Base-by-base conservation (phyloP, 2,888 invertebrate species). In the Pristionchus maxplancki region DNA sequence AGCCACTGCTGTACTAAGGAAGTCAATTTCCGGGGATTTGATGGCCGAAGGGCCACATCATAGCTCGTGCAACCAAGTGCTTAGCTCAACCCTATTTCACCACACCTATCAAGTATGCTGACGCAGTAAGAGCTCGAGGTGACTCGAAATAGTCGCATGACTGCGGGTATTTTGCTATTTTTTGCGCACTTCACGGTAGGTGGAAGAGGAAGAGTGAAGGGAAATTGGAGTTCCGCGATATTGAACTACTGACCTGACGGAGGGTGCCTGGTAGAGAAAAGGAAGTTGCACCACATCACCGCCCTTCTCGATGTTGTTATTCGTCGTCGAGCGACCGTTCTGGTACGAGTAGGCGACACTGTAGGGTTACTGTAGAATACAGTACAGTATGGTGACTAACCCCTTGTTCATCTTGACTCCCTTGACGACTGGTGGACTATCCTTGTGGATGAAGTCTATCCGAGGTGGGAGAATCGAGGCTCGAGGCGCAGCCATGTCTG, bases 291-390 rank as follows among this genome's bases (percentile, higher is more conserved):
- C 78, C 34, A 34, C 62, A 48, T 17, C 40, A 20, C 37, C 83
- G 15, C 67, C 78, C 67, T 88, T 88, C 17, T 88, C 88, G 44
- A 88, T 88, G 83, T 83, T 88, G 86, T 88, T 90, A 48, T 78
- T 78, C 15, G 34, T 64, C 9, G 58, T 28, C 4, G 71, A 71
- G 87, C n/a, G 40, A 17, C 40, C 53, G 34, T 62, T 44, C 24
- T 28, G 20, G 62, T 87, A 53, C 34, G 44, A 34, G 74, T 74
- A 67, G 34, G 37, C 71, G n/a, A 87, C 74, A 0, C 87, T 87
- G 58, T 15, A 71, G 2, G 15, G 15, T 24, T 24, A 58, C 58
- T 58, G 58, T 24, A 58, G 6, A 5, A 31, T 31, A 64, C 31
- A 13, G 64, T 3, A 3, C 40, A 1, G 20, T 40, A 8, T 20